Conservation (phyloP, 2,797 vertebrate genomes). For the Adelosebastes latens region DNA sequence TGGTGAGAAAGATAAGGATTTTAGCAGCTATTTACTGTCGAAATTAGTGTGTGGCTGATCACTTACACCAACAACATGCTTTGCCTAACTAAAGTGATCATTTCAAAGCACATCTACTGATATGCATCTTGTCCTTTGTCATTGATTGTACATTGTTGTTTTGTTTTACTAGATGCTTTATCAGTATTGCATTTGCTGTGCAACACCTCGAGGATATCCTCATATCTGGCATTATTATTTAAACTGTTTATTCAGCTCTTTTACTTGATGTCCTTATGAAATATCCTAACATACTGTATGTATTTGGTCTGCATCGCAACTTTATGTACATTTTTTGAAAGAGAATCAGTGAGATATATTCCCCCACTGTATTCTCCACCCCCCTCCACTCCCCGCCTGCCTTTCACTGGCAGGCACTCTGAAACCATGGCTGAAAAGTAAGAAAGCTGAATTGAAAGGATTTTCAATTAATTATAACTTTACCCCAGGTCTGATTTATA, state of each 20-base stretch:
- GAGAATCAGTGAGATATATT: neutral
- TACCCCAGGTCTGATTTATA: slow-evolving; percentile 35
- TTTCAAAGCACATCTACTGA: slow-evolving; percentile 12
- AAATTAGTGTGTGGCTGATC: neutral
- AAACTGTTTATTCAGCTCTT: slow-evolving; percentile 7
- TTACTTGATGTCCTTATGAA: neutral
- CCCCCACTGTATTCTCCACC: neutral
- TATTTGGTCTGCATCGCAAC: neutral
- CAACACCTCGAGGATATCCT: neutral
- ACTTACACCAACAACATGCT: neutral
- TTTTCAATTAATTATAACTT: slow-evolving; percentile 24
- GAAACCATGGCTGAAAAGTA: slow-evolving; percentile 20
- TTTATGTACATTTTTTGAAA: neutral
- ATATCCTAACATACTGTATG: neutral
- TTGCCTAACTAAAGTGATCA: neutral
- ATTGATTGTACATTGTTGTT: slow-evolving; percentile 4
- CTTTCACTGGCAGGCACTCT: slow-evolving; percentile 7
- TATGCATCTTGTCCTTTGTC: slow-evolving; percentile 8
- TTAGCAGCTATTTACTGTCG: neutral
- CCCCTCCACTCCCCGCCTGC: neutral
- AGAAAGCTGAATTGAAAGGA: slow-evolving; percentile 20
- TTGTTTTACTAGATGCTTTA: slow-evolving; percentile 1
- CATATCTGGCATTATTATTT: slow-evolving; percentile 17
- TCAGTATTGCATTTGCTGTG: slow-evolving; percentile 23
- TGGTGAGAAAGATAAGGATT: slow-evolving; percentile 15